Evolutionary conservation across 1,140 invertebrate species (phyloP), one percentile per base, ranked within the genome.

Genomic region (Trichomalopsis sarcophagae): DNA sequence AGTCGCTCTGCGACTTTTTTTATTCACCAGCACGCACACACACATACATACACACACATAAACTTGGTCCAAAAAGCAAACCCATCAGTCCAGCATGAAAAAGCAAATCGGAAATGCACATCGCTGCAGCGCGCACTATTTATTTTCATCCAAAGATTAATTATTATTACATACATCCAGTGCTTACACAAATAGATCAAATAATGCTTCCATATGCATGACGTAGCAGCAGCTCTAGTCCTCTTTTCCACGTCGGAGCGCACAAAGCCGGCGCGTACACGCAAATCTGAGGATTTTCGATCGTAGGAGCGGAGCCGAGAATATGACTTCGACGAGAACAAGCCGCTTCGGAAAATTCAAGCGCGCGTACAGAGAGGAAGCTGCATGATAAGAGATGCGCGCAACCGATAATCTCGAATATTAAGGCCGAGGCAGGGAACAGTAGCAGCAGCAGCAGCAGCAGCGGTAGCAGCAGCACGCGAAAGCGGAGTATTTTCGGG

Each of bases 391-490:
- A 76, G 30, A 82, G 73, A 82, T 62, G 14, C 30, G 47, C n/a
- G 50, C 81, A 36, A 11, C 50, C 71, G 71, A 82, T 82, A 82
- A 82, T 82, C 73, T 76, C 81, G 50, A 62, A 82, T 82, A 82
- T 82, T 74, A 82, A 82, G 81, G 71, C 81, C 73, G 30, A 21
- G n/a, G 47, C 81, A 76, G 73, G 81, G 30, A 55, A 44, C 3
- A 23, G n/a, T 1, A 40, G 27, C 55, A 44, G 75, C 3, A 23
- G n/a, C 14, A 40, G 27, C 55, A 44, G 47, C 17, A 33, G 7
- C 21, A 23, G 75, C 17, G 17, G 17, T 2, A 76, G 75, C 3
- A 23, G n/a, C 14, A 40, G 27, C 55, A 44, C 23, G 77, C 9
- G 55, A 50, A 47, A 21, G 11, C 68, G 21, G 21, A 76, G 81